Conservation (phyloP, 2,888 invertebrate genomes). For the Euclidia mi region DNA sequence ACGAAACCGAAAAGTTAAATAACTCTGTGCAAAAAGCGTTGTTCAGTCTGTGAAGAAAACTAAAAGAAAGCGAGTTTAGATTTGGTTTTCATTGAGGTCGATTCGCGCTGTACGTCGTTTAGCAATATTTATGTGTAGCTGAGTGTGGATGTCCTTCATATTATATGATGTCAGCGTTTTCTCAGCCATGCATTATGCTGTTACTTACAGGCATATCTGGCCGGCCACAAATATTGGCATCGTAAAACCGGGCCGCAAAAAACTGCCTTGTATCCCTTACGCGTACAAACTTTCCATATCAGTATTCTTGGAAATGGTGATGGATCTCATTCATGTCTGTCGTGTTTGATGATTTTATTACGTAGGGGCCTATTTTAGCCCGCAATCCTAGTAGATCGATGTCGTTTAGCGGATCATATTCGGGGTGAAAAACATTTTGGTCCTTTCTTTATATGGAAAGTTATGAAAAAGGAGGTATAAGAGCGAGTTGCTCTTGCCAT, state of each 20-base stretch:
- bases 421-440: slow-evolving; percentile 19
- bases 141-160: slow-evolving; percentile 30
- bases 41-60: neutral
- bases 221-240: slow-evolving; percentile 59
- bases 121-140: slow-evolving; percentile 11
- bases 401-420: slow-evolving; percentile 43
- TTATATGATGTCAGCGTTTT: slow-evolving; percentile 51
- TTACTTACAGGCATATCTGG: slow-evolving; percentile 62
- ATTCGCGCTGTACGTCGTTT: slow-evolving; percentile 2
- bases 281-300: slow-evolving; percentile 59
- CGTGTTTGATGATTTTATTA: slow-evolving; percentile 53
- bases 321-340: slow-evolving; percentile 48
- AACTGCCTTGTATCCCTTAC: slow-evolving; percentile 68
- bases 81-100: neutral
- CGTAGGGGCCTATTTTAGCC: slow-evolving; percentile 29
- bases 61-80: neutral
- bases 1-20: neutral
- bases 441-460: slow-evolving; percentile 19
- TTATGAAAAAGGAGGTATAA: slow-evolving; percentile 50
- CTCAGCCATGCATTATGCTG: slow-evolving; percentile 51
- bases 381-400: slow-evolving; percentile 40
- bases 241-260: slow-evolving; percentile 67
- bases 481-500: slow-evolving; percentile 75
- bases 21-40: neutral
- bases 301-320: slow-evolving; percentile 57